These are phyloP conservation scores for Laterallus jamaicensis DNA, from an alignment of 2,113 vertebrate genomes.

Conservation along the genomic window DNA sequence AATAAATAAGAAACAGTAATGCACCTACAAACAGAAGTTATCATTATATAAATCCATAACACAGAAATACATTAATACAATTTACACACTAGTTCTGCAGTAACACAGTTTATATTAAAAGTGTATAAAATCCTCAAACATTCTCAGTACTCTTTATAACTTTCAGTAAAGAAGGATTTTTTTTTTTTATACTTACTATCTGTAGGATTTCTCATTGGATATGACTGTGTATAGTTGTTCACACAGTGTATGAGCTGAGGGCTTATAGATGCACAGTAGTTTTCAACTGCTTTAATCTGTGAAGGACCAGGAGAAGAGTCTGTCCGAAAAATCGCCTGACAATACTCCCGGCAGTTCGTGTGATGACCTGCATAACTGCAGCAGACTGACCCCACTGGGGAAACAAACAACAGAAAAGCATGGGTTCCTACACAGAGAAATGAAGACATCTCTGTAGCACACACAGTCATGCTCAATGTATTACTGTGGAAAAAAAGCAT, in stretches of 20 bases:
- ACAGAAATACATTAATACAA: neutral
- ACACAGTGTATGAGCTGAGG: conserved; percentile 91
- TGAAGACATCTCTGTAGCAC: neutral
- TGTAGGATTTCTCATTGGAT: conserved; percentile 93
- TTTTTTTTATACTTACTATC: conserved; percentile 85
- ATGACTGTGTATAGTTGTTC: conserved; percentile 96
- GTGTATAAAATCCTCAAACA: neutral
- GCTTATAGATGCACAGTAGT: conserved; percentile 92
- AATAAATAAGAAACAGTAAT: neutral
- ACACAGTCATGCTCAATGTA: neutral
- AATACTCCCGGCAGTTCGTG: conserved; percentile 95
- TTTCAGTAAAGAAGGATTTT: neutral
- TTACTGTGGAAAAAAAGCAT: neutral
- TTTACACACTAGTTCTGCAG: neutral
- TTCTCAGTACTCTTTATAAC: neutral
- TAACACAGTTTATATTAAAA: neutral
- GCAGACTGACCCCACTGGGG: conserved; percentile 92
- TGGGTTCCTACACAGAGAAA: neutral
- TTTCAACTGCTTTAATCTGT: conserved; percentile 94
- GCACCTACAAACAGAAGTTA: neutral
- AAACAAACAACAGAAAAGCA: neutral
- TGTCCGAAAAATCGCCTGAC: conserved; percentile 98
- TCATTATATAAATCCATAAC: neutral
- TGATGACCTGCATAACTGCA: conserved; percentile 96
- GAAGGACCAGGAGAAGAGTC: conserved; percentile 95